Evolutionary conservation across 2,797 vertebrate species (phyloP), one percentile per base, ranked within the genome.

Genomic region (Macroramphosus scolopax): DNA sequence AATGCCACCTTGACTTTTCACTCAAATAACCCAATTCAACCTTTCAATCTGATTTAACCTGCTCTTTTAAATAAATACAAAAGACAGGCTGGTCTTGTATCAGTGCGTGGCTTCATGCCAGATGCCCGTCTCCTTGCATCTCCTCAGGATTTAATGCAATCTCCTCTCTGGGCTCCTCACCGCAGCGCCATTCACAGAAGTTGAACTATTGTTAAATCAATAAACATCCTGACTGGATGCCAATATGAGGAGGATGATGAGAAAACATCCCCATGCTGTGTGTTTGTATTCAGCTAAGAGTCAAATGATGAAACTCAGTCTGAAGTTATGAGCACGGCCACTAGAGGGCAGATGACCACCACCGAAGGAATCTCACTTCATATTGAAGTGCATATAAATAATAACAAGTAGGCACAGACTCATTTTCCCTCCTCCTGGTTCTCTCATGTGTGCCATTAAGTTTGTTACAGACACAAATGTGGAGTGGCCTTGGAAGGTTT

Each of bases 271-370:
- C 47, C 14, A 20, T 5, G 1, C 25, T n/a, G 17, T 1, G 2
- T 25, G 2, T 38, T 20, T 31, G 26, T 25, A 28, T 30, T 13
- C 15, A 3, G 1, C 10, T 8, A 12, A 16, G 3, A 17, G 8
- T n/a, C n/a, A n/a, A n/a, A n/a, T n/a, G n/a, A n/a, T n/a, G n/a
- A n/a, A n/a, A n/a, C n/a, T n/a, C n/a, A 17, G 14, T 13, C 14
- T 62, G 54, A 31, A 48, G 26, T 47, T 18, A 1, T 17, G 2
- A 3, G 14, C 0, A 5, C 0, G 4, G 6, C 69, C 72, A 62
- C 65, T 37, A 54, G 76, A 65, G 65, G 78, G 63, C 72, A 54
- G 32, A 24, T 36, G 6, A 16, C 25, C 33, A 31, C 64, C 32
- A 32, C 15, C 1, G 14, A 17, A 25, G 12, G n/a, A 32, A 17